Percentiles rank a stretch among this genome's conserved stretches.
Evolutionary conservation across 2,797 vertebrate genomes (phyloP).

Genomic region (Brotula barbata): DNA sequence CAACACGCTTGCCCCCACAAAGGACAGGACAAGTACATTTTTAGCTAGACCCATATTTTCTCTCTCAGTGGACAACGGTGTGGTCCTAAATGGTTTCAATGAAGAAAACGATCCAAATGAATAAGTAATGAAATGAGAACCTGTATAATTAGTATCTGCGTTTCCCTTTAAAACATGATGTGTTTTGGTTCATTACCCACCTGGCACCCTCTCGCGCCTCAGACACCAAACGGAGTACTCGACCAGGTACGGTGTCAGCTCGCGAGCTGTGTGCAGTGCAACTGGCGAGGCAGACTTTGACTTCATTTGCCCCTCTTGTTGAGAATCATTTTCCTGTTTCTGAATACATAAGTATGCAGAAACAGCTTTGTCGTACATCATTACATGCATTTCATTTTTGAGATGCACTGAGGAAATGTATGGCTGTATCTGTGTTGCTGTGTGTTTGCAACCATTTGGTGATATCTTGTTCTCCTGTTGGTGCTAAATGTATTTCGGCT

Average conservation of each 20-base stretch:
- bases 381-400: constrained; percentile 12
- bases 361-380: neutral
- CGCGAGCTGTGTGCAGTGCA: constrained; percentile 54
- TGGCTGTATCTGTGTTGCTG: constrained; percentile 14
- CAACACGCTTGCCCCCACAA: neutral
- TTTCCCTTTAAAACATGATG: neutral
- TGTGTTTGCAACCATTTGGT: constrained; percentile 12
- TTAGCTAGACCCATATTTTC: no score
- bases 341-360: neutral
- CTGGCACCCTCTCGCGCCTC: constrained; percentile 37
- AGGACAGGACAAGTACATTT: neutral
- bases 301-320: neutral
- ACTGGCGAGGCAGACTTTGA: constrained; percentile 18
- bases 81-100: no score
- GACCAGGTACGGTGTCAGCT: constrained; percentile 74
- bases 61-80: no score
- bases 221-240: constrained; percentile 78
- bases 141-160: no score
- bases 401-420: constrained; percentile 11
- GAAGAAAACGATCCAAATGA: no score
- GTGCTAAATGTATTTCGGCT: neutral
- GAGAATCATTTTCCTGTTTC: neutral
- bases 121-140: no score
- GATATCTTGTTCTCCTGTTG: neutral
- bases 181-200: constrained; percentile 36